These are phyloP conservation scores for Herminia tarsipennalis DNA, from an alignment of 2,888 invertebrate species.

Conservation along the genomic window DNA sequence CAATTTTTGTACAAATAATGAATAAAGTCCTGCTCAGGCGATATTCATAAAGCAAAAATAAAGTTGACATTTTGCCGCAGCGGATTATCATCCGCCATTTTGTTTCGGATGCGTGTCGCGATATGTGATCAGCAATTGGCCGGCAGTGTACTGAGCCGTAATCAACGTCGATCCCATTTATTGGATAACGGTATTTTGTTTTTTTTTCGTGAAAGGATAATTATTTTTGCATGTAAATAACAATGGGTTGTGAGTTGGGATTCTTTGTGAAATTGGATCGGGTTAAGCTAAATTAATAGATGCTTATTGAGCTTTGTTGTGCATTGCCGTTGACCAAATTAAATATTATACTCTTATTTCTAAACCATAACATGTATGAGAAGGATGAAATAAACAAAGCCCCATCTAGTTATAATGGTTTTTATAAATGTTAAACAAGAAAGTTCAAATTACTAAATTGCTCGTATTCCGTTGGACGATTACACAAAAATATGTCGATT, in stretches of 20 bases:
- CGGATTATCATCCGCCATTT: constrained; percentile 36
- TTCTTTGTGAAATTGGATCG: too few species aligned
- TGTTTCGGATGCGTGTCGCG: constrained; percentile 33
- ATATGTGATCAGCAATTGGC: constrained; percentile 49
- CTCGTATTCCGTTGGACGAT: too few species aligned
- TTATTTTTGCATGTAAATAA: constrained; percentile 2
- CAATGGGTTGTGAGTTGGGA: neutral
- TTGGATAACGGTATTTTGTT: constrained; percentile 33
- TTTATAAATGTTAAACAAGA: too few species aligned
- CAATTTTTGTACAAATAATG: constrained; percentile 27
- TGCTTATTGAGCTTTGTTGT: too few species aligned
- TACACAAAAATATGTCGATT: too few species aligned
- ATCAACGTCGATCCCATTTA: constrained; percentile 41
- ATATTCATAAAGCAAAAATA: constrained; percentile 40
- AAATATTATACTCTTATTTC: too few species aligned
- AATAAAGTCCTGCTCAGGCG: constrained; percentile 12
- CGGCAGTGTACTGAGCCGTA: constrained; percentile 42
- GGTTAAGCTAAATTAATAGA: too few species aligned
- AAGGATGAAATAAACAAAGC: too few species aligned
- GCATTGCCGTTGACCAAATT: too few species aligned
- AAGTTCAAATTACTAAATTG: too few species aligned
- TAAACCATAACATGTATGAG: too few species aligned
- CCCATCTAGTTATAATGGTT: too few species aligned
- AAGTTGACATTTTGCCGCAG: constrained; percentile 36
- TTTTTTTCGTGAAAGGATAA: constrained; percentile 19